phyloP scores from a whole-genome alignment of 2,888 invertebrate genomes.

The Sussaba pulchella region DNA sequence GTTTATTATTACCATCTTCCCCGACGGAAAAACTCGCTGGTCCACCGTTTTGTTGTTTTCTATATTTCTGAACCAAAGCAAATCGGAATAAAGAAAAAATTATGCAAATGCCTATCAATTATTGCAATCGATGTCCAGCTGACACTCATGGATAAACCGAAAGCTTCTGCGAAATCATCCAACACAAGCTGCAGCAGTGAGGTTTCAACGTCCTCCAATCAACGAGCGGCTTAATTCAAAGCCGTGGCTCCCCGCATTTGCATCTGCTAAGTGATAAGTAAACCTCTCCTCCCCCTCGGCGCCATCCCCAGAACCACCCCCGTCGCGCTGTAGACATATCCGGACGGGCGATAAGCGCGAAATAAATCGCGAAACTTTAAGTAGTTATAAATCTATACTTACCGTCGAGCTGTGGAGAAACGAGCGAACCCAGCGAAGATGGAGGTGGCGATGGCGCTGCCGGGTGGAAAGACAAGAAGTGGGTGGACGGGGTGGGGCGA shows the following conservation, averaged over 20 bases:
- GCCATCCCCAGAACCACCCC: conserved; percentile 27
- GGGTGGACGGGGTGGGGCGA: conserved; percentile 49
- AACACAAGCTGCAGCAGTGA: conserved; percentile 11
- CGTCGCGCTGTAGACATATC: conserved; percentile 78
- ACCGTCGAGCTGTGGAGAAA: conserved; percentile 68
- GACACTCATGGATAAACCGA: neutral
- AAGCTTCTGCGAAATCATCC: neutral
- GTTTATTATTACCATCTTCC: neutral
- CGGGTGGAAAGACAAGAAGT: conserved; percentile 63
- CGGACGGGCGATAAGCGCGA: conserved; percentile 83
- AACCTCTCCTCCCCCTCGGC: conserved; percentile 70
- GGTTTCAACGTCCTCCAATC: conserved; percentile 69
- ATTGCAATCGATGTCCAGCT: neutral
- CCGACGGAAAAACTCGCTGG: neutral
- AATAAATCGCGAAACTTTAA: conserved; percentile 84
- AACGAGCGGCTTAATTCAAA: conserved; percentile 77
- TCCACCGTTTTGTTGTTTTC: conserved; percentile 9
- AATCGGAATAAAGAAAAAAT: too few species aligned
- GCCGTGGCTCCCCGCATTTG: conserved; percentile 77
- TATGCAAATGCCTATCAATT: neutral
- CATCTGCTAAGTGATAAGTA: conserved; percentile 84
- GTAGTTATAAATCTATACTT: conserved; percentile 84
- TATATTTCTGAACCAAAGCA: neutral
- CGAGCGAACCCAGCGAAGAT: conserved; percentile 27
- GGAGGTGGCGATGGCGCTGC: conserved; percentile 54